phyloP scores from a whole-genome alignment of 2,113 vertebrate species.

The Corydoras maculifer region DNA sequence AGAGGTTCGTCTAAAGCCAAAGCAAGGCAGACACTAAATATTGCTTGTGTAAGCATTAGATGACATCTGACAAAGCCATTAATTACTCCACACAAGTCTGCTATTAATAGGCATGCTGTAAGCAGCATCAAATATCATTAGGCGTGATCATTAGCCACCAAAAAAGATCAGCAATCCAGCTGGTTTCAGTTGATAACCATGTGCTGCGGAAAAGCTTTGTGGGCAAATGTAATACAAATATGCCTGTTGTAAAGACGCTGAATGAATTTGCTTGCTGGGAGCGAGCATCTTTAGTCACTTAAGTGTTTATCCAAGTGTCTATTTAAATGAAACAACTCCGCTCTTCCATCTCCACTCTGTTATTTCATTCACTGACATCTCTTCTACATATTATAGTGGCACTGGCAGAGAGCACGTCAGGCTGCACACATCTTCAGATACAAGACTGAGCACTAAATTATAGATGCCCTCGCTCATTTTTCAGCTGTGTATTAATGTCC shows the following conservation, averaged over 20 bases:
- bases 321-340: conserved; percentile 37
- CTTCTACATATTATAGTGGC: conserved; percentile 28
- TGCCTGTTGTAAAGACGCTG: conserved; percentile 28
- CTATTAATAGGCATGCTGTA: conserved; percentile 42
- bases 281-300: conserved; percentile 29
- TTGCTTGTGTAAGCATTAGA: conserved; percentile 48
- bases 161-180: conserved; percentile 26
- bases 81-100: conserved; percentile 40
- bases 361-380: conserved; percentile 32
- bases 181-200: conserved; percentile 25
- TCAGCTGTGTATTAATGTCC: conserved; percentile 41
- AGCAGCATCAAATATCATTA: conserved; percentile 43
- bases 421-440: conserved; percentile 14
- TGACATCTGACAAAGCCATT: conserved; percentile 44
- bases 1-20: conserved; percentile 31
- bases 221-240: conserved; percentile 32
- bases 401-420: conserved; percentile 12
- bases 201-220: conserved; percentile 13
- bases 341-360: conserved; percentile 28
- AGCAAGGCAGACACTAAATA: conserved; percentile 42
- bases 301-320: conserved; percentile 42
- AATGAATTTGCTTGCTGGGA: conserved; percentile 32
- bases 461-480: conserved; percentile 43
- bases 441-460: conserved; percentile 41
- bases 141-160: conserved; percentile 34